Percentiles rank a stretch among this genome's conserved stretches.
phyloP scores from a whole-genome alignment of 2,113 vertebrate species.

The Piaya cayana region DNA sequence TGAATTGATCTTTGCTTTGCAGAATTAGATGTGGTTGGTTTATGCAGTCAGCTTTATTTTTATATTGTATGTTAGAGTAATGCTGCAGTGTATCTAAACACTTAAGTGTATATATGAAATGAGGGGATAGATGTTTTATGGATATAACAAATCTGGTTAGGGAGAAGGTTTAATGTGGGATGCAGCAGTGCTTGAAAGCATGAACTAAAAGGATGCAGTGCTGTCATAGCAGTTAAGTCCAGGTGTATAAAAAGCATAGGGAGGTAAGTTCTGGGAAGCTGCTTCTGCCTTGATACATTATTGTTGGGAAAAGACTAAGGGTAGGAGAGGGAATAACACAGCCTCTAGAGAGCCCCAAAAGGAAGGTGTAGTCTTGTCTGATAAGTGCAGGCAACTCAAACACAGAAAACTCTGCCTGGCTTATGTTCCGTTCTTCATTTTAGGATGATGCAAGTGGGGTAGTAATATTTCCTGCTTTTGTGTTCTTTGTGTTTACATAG shows the following conservation, averaged over 20 bases:
- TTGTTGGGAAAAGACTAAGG: not conserved
- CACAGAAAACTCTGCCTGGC: not conserved
- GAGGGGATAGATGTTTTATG: not conserved
- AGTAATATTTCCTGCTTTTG: conserved; percentile 52
- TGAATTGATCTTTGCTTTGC: not conserved
- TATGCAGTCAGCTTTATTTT: not conserved
- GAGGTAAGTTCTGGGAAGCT: not conserved
- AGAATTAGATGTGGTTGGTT: not conserved
- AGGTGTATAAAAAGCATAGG: not conserved
- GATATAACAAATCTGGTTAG: not conserved
- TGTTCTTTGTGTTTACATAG: conserved; percentile 43
- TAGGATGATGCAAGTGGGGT: not conserved
- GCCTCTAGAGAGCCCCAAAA: not conserved
- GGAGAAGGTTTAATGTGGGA: not conserved
- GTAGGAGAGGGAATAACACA: not conserved
- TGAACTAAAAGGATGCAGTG: not conserved
- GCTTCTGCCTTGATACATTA: not conserved
- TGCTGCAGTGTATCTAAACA: not conserved
- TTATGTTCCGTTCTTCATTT: not conserved
- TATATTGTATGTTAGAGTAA: not conserved
- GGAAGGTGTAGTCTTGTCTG: not conserved
- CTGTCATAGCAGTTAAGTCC: not conserved
- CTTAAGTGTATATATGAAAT: not conserved
- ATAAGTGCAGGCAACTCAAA: not conserved
- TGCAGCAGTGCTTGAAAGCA: not conserved